A percentile compares a stretch with the other conserved stretches of the same genome.
These are phyloP conservation scores for Drosophila eohydei DNA, from an alignment of 2,888 invertebrate species.

Conservation along the genomic window DNA sequence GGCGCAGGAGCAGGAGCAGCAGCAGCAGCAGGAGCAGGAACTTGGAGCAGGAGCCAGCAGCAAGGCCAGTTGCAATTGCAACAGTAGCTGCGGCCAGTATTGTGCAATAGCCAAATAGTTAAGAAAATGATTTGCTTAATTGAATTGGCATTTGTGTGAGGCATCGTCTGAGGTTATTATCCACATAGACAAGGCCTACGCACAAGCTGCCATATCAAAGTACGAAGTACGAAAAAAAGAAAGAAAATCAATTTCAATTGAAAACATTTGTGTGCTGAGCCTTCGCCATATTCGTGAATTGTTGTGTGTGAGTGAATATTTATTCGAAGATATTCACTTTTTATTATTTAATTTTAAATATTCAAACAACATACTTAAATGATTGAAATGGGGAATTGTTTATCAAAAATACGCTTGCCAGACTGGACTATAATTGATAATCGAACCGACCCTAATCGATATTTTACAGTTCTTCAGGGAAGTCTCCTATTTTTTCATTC, in stretches of 20 bases:
- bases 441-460: too few relatives aligned
- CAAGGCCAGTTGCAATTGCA: conserved; percentile 20
- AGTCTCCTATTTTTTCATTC: too few relatives aligned
- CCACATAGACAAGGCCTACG: background rate
- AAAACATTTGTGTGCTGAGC: background rate
- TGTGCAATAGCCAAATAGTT: conserved; percentile 24
- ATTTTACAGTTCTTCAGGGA: too few relatives aligned
- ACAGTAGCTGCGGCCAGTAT: conserved; percentile 9
- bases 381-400: background rate
- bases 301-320: too few relatives aligned
- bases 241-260: background rate
- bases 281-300: background rate
- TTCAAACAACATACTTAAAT: background rate
- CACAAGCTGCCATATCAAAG: conserved; percentile 7
- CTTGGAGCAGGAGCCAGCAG: background rate
- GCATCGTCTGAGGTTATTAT: conserved; percentile 2
- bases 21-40: background rate
- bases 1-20: background rate
- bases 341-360: background rate
- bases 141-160: conserved; percentile 35
- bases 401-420: background rate
- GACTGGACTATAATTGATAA: too few relatives aligned
- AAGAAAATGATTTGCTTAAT: conserved; percentile 48
- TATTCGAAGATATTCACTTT: background rate
- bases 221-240: background rate